These are phyloP conservation scores for Tupaia chinensis DNA, from an alignment of 2,113 vertebrate species.

Conservation along the genomic window DNA sequence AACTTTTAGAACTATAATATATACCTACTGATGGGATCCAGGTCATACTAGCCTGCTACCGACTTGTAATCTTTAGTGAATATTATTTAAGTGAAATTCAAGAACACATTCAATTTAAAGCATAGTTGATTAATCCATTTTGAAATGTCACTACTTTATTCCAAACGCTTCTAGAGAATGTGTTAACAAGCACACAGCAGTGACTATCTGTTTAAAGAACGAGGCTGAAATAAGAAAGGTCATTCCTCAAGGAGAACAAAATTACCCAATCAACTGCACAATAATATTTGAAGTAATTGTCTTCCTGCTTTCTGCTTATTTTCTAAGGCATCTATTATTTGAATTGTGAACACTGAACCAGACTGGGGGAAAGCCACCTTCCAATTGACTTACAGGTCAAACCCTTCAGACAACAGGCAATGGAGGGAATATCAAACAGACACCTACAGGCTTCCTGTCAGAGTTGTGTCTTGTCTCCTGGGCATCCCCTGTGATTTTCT, in stretches of 20 bases:
- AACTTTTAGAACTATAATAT: constrained; percentile 16
- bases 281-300: constrained; percentile 34
- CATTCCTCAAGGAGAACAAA: constrained; percentile 7
- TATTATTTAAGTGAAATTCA: constrained; percentile 60
- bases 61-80: not conserved
- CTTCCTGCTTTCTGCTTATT: constrained; percentile 35
- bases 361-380: not conserved
- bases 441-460: not conserved
- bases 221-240: constrained; percentile 48
- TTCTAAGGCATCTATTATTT: constrained; percentile 44
- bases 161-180: not conserved
- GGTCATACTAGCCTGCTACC: not conserved
- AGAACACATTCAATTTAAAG: constrained; percentile 35
- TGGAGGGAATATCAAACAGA: not conserved
- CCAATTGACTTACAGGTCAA: not conserved
- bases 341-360: not conserved
- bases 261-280: not conserved
- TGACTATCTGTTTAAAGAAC: not conserved
- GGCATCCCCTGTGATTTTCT: not conserved
- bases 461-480: not conserved
- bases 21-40: not conserved
- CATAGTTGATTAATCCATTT: constrained; percentile 13
- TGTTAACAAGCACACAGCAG: constrained; percentile 21
- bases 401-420: not conserved
- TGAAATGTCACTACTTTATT: constrained; percentile 56